Conservation (phyloP, 2,888 invertebrate genomes). For the Microchrysa polita region DNA sequence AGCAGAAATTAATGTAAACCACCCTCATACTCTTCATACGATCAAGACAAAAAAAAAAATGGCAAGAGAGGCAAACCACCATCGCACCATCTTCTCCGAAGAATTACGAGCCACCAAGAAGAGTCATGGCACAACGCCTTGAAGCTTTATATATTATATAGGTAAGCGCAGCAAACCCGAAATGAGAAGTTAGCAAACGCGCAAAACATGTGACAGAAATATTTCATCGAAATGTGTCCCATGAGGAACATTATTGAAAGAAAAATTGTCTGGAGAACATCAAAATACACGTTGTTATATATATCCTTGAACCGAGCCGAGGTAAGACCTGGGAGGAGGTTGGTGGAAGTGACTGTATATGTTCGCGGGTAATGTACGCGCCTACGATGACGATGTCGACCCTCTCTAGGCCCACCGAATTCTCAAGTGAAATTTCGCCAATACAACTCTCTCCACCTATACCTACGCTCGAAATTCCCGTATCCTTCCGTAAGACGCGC, state of each 20-base stretch:
- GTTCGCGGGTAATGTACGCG: too few species aligned
- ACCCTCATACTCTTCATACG: slow-evolving; percentile 1
- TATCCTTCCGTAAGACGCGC: too few species aligned
- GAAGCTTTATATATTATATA: too few species aligned
- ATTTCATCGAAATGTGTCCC: slow-evolving; percentile 66
- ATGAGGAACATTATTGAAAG: slow-evolving; percentile 63
- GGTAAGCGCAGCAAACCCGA: slow-evolving; percentile 48
- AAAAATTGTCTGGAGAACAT: slow-evolving; percentile 53
- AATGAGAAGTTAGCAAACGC: slow-evolving; percentile 47
- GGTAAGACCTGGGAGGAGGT: slow-evolving; percentile 3
- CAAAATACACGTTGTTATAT: slow-evolving; percentile 49
- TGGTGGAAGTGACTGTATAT: too few species aligned
- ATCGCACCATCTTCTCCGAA: slow-evolving; percentile 27
- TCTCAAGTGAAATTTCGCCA: slow-evolving; percentile 42
- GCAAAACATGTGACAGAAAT: slow-evolving; percentile 57
- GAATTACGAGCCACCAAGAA: slow-evolving; percentile 34
- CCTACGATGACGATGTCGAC: neutral
- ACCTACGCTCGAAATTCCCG: too few species aligned
- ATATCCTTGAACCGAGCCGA: too few species aligned
- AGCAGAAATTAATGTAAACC: slow-evolving; percentile 27
- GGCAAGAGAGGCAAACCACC: neutral
- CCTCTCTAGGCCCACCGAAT: neutral
- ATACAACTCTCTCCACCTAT: too few species aligned
- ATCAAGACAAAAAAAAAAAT: neutral
- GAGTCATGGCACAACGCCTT: slow-evolving; percentile 48